A percentile compares a stretch with the other conserved stretches of the same genome.
Evolutionary conservation across 2,888 invertebrate species (phyloP).

Genomic region (Epirrhoe tristata): DNA sequence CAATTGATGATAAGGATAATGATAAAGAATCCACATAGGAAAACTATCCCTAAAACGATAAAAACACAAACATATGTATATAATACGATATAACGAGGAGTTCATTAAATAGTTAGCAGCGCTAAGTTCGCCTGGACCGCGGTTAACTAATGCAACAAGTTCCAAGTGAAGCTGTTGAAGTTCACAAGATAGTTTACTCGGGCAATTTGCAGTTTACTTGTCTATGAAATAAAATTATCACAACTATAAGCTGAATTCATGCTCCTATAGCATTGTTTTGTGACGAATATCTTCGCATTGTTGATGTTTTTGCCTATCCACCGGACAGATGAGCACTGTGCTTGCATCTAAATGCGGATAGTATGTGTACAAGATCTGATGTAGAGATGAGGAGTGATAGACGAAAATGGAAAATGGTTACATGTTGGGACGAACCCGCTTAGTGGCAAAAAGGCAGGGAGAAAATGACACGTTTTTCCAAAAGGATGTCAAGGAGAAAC

Average conservation of each 20-base stretch:
- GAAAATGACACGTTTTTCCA: not conserved
- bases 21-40: not conserved
- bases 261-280: too few relatives aligned
- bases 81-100: not conserved
- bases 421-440: too few relatives aligned
- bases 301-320: too few relatives aligned
- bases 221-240: not conserved
- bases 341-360: too few relatives aligned
- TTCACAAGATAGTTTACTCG: not conserved
- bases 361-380: too few relatives aligned
- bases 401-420: too few relatives aligned
- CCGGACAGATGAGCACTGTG: too few relatives aligned
- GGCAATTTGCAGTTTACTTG: not conserved
- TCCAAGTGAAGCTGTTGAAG: not conserved
- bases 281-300: too few relatives aligned
- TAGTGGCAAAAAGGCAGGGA: too few relatives aligned
- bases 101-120: not conserved
- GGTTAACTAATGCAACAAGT: constrained; percentile 1
- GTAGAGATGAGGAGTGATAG: too few relatives aligned
- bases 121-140: not conserved
- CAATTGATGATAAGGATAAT: not conserved
- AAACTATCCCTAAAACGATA: not conserved
- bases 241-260: too few relatives aligned
- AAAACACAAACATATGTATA: not conserved
- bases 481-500: not conserved